Evolutionary conservation across 2,888 invertebrate genomes (phyloP).

Genomic region (Cistogaster globosa): DNA sequence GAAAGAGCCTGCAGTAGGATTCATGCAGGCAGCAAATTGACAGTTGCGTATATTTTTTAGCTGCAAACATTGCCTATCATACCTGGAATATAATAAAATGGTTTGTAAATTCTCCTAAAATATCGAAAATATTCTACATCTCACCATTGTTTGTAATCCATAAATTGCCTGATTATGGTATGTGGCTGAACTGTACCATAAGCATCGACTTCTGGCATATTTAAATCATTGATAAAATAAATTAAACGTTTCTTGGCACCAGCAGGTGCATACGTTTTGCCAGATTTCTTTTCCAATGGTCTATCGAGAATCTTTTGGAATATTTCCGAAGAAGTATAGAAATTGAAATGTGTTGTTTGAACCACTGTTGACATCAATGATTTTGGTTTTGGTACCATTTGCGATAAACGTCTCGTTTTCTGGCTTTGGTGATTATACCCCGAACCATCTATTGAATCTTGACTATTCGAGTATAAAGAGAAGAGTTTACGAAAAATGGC

Average conservation of each 20-base stretch:
- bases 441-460: conserved; percentile 85
- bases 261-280: conserved; percentile 95
- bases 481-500: conserved; percentile 90
- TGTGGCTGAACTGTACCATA: conserved; percentile 98
- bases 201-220: conserved; percentile 98
- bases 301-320: conserved; percentile 94
- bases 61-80: conserved; percentile 90
- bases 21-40: conserved; percentile 98
- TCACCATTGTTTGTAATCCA: conserved; percentile 97
- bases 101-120: neutral
- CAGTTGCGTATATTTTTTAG: conserved; percentile 96
- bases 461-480: conserved; percentile 80
- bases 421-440: conserved; percentile 85
- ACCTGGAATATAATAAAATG: conserved; percentile 72
- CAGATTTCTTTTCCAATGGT: conserved; percentile 97
- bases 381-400: conserved; percentile 81
- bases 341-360: conserved; percentile 87
- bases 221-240: conserved; percentile 97
- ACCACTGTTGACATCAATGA: conserved; percentile 75
- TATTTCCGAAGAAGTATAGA: conserved; percentile 96
- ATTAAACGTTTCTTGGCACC: conserved; percentile 90
- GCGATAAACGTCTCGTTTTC: conserved; percentile 46
- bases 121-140: neutral
- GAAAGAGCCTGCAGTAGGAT: conserved; percentile 98
- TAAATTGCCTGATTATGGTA: conserved; percentile 95